phyloP scores from a whole-genome alignment of 2,888 invertebrate species.

The Amphimallon solstitiale region DNA sequence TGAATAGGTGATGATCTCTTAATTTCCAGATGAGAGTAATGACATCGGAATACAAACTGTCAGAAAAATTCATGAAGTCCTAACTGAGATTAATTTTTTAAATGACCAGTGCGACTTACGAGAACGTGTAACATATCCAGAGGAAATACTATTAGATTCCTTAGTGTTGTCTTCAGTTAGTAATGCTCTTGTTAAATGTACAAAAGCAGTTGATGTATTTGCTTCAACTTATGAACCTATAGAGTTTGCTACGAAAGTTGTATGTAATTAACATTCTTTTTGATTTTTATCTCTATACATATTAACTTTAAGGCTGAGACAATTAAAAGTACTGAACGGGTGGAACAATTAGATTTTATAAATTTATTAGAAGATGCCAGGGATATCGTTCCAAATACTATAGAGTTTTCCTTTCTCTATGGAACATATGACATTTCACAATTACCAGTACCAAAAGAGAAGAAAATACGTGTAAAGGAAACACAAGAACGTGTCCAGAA shows the following conservation, averaged over 20 bases:
- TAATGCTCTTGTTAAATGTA: slow-evolving; percentile 54
- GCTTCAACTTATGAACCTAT: slow-evolving; percentile 65
- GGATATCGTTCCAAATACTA: slow-evolving; percentile 54
- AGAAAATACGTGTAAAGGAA: slow-evolving; percentile 50
- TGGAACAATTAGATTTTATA: slow-evolving; percentile 59
- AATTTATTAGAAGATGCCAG: slow-evolving; percentile 53
- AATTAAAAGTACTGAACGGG: slow-evolving; percentile 53
- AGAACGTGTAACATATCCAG: slow-evolving; percentile 55
- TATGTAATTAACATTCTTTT: slow-evolving; percentile 55
- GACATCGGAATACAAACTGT: slow-evolving; percentile 50
- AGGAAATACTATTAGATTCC: slow-evolving; percentile 58
- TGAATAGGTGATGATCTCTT: slow-evolving; percentile 1
- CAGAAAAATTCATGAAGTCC: slow-evolving; percentile 52
- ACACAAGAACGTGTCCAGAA: slow-evolving; percentile 56
- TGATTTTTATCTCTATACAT: background rate
- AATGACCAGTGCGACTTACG: slow-evolving; percentile 51
- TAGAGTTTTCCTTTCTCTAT: slow-evolving; percentile 60
- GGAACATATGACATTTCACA: slow-evolving; percentile 63
- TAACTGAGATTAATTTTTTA: slow-evolving; percentile 53
- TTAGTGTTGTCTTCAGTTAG: slow-evolving; percentile 57
- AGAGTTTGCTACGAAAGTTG: slow-evolving; percentile 65
- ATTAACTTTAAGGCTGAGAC: slow-evolving; percentile 6
- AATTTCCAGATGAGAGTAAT: slow-evolving; percentile 47
- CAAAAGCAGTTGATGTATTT: slow-evolving; percentile 58
- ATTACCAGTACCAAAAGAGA: slow-evolving; percentile 55